Percentiles rank a stretch among this genome's conserved stretches.
phyloP scores from a whole-genome alignment of 2,113 vertebrate genomes.

The Piprites chloris region DNA sequence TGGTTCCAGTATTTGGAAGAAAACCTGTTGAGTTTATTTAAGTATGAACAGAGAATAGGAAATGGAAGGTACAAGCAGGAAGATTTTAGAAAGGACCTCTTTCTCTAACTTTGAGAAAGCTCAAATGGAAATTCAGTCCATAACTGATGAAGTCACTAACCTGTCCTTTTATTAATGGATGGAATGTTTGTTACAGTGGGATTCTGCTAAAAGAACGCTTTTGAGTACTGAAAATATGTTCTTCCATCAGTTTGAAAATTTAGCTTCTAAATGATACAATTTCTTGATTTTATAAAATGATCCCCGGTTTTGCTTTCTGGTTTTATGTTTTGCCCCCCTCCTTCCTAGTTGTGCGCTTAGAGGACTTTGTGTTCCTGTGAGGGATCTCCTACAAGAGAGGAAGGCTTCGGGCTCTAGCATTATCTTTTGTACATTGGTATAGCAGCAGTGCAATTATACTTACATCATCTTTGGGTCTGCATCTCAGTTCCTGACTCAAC shows the following conservation, averaged over 20 bases:
- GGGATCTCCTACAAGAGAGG: neutral
- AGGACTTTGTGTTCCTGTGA: neutral
- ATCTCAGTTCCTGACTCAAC: neutral
- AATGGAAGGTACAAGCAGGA: neutral
- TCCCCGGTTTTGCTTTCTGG: neutral
- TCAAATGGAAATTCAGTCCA: neutral
- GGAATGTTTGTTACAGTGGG: neutral
- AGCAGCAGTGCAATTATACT: neutral
- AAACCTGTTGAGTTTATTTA: neutral
- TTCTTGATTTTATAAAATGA: neutral
- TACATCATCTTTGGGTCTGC: neutral
- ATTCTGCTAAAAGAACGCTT: neutral
- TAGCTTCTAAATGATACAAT: neutral
- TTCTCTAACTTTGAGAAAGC: neutral
- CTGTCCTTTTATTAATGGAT: neutral
- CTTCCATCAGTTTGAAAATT: neutral
- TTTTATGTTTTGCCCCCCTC: neutral
- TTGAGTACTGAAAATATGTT: neutral
- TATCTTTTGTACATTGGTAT: neutral
- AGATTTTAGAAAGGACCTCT: neutral
- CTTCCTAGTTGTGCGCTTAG: neutral
- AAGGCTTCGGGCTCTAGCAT: neutral
- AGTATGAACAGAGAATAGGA: neutral
- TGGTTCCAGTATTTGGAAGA: neutral
- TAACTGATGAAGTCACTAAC: accelerated